Conservation (phyloP, 1,140 invertebrate genomes). For the Aphelinus atriplicis region DNA sequence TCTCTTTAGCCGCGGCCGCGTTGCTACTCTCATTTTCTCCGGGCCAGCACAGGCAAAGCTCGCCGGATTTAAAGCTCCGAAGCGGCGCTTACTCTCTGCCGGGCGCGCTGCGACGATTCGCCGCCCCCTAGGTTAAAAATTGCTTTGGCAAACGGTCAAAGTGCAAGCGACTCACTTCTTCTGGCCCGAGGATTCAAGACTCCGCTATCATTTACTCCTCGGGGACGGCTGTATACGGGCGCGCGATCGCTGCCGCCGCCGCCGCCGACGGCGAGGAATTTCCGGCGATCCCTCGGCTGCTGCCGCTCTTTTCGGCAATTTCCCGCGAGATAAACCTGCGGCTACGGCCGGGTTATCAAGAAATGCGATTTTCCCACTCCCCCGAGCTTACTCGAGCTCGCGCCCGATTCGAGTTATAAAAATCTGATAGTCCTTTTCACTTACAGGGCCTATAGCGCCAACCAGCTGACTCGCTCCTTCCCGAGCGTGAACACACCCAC, state of each 20-base stretch:
- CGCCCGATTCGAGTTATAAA: too few species aligned
- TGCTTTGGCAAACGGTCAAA: conserved; percentile 16
- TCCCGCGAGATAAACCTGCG: conserved; percentile 17
- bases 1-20: too few species aligned
- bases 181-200: neutral
- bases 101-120: neutral
- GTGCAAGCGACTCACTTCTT: neutral
- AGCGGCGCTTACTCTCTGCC: neutral
- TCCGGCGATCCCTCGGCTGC: conserved; percentile 1
- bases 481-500: too few species aligned
- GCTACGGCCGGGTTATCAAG: too few species aligned
- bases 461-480: too few species aligned
- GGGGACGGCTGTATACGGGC: conserved; percentile 1
- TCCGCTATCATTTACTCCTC: conserved; percentile 18
- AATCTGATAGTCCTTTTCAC: too few species aligned
- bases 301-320: conserved; percentile 15
- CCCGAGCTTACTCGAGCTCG: too few species aligned
- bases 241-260: neutral
- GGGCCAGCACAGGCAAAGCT: too few species aligned
- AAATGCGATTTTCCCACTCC: too few species aligned
- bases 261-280: conserved; percentile 2
- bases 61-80: too few species aligned
- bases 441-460: too few species aligned
- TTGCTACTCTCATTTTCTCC: too few species aligned
- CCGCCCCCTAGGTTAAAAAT: conserved; percentile 10